phyloP scores from a whole-genome alignment of 2,888 invertebrate genomes.

The Caenorhabditis japonica region DNA sequence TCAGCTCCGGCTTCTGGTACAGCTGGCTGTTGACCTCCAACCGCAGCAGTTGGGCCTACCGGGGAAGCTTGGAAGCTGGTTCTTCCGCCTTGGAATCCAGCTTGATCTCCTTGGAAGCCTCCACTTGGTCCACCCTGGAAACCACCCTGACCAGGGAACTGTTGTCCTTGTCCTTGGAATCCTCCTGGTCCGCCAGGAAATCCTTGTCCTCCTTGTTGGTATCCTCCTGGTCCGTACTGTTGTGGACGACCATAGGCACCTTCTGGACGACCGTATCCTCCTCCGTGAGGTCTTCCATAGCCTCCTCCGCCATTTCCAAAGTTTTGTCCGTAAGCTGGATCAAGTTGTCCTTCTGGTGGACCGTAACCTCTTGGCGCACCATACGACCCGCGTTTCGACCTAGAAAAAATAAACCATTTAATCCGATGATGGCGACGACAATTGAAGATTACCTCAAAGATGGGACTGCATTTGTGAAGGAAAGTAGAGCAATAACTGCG shows the following conservation, averaged over 20 bases:
- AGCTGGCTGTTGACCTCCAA: slow-evolving; percentile 5
- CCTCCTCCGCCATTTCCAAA: slow-evolving; percentile 22
- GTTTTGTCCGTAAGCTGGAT: slow-evolving; percentile 3
- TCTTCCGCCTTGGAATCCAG: slow-evolving; percentile 11
- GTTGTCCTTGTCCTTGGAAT: neutral
- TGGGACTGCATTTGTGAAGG: slow-evolving; percentile 13
- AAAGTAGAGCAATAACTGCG: slow-evolving; percentile 13
- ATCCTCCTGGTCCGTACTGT: slow-evolving; percentile 34
- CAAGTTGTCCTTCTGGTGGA: slow-evolving; percentile 23
- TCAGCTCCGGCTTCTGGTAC: slow-evolving; percentile 9
- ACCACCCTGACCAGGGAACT: slow-evolving; percentile 3
- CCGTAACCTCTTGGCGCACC: slow-evolving; percentile 41
- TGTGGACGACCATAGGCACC: neutral
- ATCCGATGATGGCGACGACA: neutral
- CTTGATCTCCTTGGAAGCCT: slow-evolving; percentile 21
- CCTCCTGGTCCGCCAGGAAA: slow-evolving; percentile 17
- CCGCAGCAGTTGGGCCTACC: slow-evolving; percentile 9
- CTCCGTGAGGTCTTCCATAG: slow-evolving; percentile 19
- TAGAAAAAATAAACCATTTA: neutral
- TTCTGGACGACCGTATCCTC: slow-evolving; percentile 14
- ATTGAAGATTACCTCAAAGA: slow-evolving; percentile 10
- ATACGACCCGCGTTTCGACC: slow-evolving; percentile 41
- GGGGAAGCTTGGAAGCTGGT: slow-evolving; percentile 22
- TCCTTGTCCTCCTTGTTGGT: slow-evolving; percentile 33
- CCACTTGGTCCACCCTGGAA: neutral